Conservation (phyloP, 1,140 invertebrate species). For the Teleogryllus occipitalis region DNA sequence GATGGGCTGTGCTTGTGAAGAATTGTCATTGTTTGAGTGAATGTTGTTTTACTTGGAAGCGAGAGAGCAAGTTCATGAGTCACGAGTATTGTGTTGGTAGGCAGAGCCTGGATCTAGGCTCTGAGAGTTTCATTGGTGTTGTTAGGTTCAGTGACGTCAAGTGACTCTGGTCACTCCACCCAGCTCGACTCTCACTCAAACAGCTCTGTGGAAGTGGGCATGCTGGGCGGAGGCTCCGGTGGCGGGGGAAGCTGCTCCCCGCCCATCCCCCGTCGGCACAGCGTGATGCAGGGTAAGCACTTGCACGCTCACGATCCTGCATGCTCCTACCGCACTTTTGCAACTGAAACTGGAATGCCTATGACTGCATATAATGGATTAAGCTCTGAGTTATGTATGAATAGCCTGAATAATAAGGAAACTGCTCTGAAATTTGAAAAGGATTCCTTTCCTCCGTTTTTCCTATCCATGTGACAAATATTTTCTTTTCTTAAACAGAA, state of each 20-base stretch:
- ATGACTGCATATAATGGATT: neutral
- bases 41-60: neutral
- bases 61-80: neutral
- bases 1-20: too few relatives aligned
- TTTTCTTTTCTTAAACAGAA: too few relatives aligned
- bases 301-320: neutral
- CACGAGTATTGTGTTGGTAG: neutral
- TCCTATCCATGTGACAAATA: neutral
- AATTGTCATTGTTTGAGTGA: neutral
- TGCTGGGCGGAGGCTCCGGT: slow-evolving; percentile 31
- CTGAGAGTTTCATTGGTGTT: neutral
- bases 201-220: slow-evolving; percentile 49
- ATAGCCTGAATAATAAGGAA: neutral
- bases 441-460: neutral
- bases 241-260: slow-evolving; percentile 26
- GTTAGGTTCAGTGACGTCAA: slow-evolving; percentile 70
- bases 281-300: slow-evolving; percentile 38
- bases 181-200: slow-evolving; percentile 62
- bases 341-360: neutral
- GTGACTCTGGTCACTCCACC: slow-evolving; percentile 76
- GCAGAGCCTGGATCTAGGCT: neutral
- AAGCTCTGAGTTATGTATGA: too few relatives aligned
- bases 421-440: neutral
- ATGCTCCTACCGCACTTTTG: neutral
- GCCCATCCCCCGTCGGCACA: slow-evolving; percentile 41